These are phyloP conservation scores for Condylura cristata DNA, from an alignment of 2,113 vertebrate species.

Conservation along the genomic window DNA sequence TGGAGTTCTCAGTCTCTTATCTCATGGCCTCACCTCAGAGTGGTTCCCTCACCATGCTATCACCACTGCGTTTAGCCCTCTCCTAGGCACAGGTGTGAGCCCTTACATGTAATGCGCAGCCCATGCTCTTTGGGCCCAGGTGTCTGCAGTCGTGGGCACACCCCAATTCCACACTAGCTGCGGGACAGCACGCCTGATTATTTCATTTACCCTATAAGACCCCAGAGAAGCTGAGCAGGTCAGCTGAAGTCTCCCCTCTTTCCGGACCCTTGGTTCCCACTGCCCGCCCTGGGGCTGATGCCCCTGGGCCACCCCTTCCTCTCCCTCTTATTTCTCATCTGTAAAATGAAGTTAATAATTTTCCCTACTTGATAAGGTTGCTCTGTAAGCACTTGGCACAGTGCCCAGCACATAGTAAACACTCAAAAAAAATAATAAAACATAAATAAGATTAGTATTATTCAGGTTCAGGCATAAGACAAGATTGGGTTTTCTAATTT, in stretches of 20 bases:
- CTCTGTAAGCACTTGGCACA: background rate
- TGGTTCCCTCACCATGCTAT: too few species aligned
- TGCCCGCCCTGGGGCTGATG: too few species aligned
- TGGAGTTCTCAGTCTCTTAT: too few species aligned
- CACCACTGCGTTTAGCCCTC: too few species aligned
- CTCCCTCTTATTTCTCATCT: background rate
- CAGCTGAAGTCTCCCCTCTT: background rate
- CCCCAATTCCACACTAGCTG: too few species aligned
- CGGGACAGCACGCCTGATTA: too few species aligned
- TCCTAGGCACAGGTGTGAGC: too few species aligned
- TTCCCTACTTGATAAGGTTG: background rate
- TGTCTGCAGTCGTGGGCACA: too few species aligned
- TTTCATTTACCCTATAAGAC: background rate
- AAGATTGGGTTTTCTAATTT: background rate
- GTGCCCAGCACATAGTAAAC: background rate
- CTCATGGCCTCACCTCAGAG: too few species aligned
- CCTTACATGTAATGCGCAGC: too few species aligned
- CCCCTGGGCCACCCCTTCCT: background rate
- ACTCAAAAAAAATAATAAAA: background rate
- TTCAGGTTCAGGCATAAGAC: background rate
- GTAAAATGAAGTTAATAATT: background rate
- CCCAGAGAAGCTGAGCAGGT: background rate
- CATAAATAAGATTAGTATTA: background rate
- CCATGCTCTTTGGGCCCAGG: too few species aligned
- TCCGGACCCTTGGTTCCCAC: background rate